phyloP scores from a whole-genome alignment of 2,888 invertebrate genomes.

The Asteroscopus sphinx region DNA sequence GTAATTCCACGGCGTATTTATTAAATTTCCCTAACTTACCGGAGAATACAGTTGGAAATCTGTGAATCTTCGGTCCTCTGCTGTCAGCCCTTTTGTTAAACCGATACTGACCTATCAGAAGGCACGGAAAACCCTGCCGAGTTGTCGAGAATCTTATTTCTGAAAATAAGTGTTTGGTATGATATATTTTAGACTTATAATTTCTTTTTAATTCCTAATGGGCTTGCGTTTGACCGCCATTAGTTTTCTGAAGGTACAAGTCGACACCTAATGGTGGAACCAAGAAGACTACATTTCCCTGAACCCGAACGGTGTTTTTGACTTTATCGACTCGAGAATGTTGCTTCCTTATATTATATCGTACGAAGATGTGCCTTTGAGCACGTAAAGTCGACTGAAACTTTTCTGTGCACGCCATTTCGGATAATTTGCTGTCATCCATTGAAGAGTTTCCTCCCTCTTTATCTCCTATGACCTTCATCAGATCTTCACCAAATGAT shows the following conservation, averaged over 20 bases:
- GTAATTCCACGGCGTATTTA: no score
- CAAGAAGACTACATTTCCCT: slow-evolving; percentile 61
- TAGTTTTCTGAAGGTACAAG: slow-evolving; percentile 23
- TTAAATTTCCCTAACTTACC: no score
- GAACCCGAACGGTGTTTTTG: slow-evolving; percentile 69
- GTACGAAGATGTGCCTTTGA: slow-evolving; percentile 72
- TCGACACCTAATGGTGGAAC: slow-evolving; percentile 52
- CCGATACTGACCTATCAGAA: slow-evolving; percentile 58
- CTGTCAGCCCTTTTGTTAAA: slow-evolving; percentile 56
- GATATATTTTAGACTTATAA: neutral
- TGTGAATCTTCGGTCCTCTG: slow-evolving; percentile 34
- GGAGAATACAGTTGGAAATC: no score
- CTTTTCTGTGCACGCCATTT: slow-evolving; percentile 30
- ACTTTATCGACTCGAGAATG: slow-evolving; percentile 79
- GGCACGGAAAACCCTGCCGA: slow-evolving; percentile 4
- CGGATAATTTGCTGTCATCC: no score
- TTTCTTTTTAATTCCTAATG: no score
- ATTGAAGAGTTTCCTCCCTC: no score
- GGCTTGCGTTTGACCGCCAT: neutral
- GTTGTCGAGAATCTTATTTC: slow-evolving; percentile 16
- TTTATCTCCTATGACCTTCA: no score
- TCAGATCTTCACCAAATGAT: no score
- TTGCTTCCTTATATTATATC: slow-evolving; percentile 86
- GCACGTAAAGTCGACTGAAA: slow-evolving; percentile 55
- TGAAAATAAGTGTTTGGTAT: no score